These are phyloP conservation scores for Brachylomia viminalis DNA, from an alignment of 2,888 invertebrate genomes.

Conservation along the genomic window DNA sequence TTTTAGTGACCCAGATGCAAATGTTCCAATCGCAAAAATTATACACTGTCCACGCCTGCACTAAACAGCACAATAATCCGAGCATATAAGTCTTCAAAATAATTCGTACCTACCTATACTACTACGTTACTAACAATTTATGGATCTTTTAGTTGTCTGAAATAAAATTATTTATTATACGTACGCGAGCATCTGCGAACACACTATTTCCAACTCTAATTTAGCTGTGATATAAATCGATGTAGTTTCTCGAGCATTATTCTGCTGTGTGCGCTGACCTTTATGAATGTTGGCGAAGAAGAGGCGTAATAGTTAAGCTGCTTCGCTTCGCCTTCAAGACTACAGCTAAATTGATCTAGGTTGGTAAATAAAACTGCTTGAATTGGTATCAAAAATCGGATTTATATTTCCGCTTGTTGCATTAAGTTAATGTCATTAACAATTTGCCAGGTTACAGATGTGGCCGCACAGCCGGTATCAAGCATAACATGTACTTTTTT, in stretches of 20 bases:
- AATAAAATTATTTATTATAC: no score
- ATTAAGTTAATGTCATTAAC: conserved; percentile 86
- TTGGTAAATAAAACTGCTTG: conserved; percentile 76
- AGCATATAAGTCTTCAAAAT: no score
- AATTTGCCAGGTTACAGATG: conserved; percentile 88
- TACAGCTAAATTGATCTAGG: background rate
- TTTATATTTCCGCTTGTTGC: conserved; percentile 89
- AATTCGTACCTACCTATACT: no score
- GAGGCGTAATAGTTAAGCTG: background rate
- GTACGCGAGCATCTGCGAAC: no score
- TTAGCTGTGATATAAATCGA: background rate
- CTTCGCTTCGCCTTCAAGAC: background rate
- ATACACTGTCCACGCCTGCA: no score
- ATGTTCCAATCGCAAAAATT: no score
- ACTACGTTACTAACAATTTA: no score
- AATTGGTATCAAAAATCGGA: conserved; percentile 90
- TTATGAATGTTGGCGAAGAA: background rate
- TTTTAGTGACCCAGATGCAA: no score
- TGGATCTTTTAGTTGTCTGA: no score
- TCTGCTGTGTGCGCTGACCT: background rate
- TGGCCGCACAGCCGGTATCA: conserved; percentile 88
- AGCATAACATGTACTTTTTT: conserved; percentile 90
- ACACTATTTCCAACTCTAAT: background rate
- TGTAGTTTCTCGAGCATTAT: background rate
- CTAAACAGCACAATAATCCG: no score